phyloP scores from a whole-genome alignment of 2,888 invertebrate species.

The Agrochola circellaris region DNA sequence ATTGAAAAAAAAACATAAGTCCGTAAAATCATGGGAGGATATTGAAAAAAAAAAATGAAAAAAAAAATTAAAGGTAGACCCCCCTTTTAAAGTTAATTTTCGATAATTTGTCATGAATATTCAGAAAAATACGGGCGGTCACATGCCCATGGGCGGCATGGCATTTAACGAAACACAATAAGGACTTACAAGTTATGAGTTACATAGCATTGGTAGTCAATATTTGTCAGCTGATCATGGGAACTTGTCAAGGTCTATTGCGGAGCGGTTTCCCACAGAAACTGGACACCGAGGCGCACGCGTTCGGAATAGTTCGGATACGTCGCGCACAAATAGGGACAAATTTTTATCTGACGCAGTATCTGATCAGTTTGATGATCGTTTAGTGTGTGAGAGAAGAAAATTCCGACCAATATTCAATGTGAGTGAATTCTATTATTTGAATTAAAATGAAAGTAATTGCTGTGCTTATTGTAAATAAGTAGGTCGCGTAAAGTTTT shows the following conservation, averaged over 20 bases:
- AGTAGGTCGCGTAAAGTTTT: neutral
- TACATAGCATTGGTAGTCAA: constrained; percentile 52
- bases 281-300: constrained; percentile 79
- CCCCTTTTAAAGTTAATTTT: no score
- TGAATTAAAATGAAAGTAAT: neutral
- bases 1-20: no score
- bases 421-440: neutral
- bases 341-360: constrained; percentile 64
- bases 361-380: constrained; percentile 35
- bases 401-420: neutral
- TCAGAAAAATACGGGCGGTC: no score
- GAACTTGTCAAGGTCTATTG: constrained; percentile 71
- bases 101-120: no score
- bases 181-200: constrained; percentile 17
- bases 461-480: neutral
- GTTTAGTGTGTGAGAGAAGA: neutral
- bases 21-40: no score
- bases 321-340: constrained; percentile 68
- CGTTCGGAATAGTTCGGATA: constrained; percentile 60
- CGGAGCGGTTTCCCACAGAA: constrained; percentile 85
- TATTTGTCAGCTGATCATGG: constrained; percentile 66
- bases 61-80: no score
- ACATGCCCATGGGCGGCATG: no score
- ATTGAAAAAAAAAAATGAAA: no score
- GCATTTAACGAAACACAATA: neutral